Percentiles rank a stretch among this genome's conserved stretches.
These are phyloP conservation scores for Zapornia atra DNA, from an alignment of 2,113 vertebrate genomes.

Conservation along the genomic window DNA sequence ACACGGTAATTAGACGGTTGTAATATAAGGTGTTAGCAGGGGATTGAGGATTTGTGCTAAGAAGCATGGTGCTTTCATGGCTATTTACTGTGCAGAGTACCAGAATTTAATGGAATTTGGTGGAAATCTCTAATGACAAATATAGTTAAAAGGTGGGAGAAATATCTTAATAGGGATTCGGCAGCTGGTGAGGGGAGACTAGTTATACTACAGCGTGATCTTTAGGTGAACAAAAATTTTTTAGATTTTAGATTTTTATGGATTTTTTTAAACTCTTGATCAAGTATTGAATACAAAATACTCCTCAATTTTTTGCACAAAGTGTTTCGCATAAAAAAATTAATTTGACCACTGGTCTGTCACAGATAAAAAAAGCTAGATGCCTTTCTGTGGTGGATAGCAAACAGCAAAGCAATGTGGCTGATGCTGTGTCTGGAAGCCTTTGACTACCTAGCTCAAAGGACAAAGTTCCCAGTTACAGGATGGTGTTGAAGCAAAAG, in stretches of 20 bases:
- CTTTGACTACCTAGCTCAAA: background rate
- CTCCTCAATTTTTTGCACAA: background rate
- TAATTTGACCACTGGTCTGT: background rate
- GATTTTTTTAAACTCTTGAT: background rate
- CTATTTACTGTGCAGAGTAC: slow-evolving; percentile 69
- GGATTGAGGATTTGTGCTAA: slow-evolving; percentile 76
- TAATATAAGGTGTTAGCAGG: slow-evolving; percentile 73
- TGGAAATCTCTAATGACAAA: slow-evolving; percentile 45
- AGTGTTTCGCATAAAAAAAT: background rate
- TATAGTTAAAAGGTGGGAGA: background rate
- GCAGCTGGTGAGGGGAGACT: background rate
- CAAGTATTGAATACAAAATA: background rate
- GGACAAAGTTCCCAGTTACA: background rate
- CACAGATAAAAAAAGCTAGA: background rate
- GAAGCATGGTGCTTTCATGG: slow-evolving; percentile 69
- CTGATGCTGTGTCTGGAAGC: background rate
- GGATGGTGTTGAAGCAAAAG: background rate
- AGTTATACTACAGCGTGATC: background rate
- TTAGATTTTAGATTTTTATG: background rate
- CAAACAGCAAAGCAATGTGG: background rate
- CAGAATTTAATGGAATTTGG: slow-evolving; percentile 71
- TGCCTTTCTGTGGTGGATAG: background rate
- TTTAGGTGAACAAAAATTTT: background rate
- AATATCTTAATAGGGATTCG: background rate
- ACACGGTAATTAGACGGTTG: slow-evolving; percentile 75